A percentile compares a stretch with the other conserved stretches of the same genome.
Evolutionary conservation across 2,888 invertebrate species (phyloP).

Genomic region (Ochlodes sylvanus): DNA sequence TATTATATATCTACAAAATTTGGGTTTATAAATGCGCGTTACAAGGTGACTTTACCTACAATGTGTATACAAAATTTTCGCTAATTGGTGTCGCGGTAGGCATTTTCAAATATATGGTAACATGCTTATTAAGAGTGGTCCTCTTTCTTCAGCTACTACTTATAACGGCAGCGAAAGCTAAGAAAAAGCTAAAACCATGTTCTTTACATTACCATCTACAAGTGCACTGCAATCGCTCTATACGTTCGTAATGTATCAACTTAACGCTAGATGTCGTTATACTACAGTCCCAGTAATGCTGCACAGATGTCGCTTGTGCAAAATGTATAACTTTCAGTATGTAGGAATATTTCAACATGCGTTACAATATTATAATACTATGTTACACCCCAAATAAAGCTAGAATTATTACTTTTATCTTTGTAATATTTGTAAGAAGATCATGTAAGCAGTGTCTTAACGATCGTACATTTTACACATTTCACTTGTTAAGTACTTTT

Average conservation of each 20-base stretch:
- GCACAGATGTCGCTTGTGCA: not conserved
- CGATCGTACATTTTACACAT: not conserved
- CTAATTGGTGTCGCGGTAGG: too few species aligned
- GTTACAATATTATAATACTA: not conserved
- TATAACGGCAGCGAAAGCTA: too few species aligned
- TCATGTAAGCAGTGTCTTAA: not conserved
- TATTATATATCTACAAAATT: too few species aligned
- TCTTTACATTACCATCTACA: not conserved
- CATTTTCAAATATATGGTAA: too few species aligned
- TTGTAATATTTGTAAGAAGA: not conserved
- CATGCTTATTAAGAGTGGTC: too few species aligned
- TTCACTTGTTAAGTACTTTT: too few species aligned
- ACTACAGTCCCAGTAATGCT: not conserved
- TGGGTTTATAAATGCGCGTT: too few species aligned
- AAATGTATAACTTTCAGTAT: not conserved
- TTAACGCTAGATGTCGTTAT: conserved; percentile 14
- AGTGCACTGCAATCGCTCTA: not conserved
- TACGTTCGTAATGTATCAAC: not conserved
- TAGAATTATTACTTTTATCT: not conserved
- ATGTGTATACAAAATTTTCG: too few species aligned
- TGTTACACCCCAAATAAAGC: not conserved
- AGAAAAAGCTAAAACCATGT: too few species aligned
- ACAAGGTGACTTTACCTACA: too few species aligned
- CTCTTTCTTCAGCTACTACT: too few species aligned
- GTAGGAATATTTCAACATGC: not conserved